phyloP scores from a whole-genome alignment of 2,888 invertebrate species.

The Pandemis cinnamomeana region DNA sequence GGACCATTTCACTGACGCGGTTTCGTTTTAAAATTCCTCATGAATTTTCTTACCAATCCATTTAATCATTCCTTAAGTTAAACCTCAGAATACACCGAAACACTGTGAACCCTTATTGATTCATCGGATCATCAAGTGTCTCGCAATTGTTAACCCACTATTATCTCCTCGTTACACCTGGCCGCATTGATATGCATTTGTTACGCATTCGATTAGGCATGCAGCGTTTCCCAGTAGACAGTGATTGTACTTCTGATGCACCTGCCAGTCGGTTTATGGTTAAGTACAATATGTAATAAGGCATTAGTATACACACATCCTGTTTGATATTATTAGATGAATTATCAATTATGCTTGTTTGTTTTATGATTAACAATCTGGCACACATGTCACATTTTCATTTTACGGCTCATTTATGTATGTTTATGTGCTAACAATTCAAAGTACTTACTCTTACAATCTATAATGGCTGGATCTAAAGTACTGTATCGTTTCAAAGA shows the following conservation, averaged over 20 bases:
- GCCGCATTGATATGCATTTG: constrained; percentile 67
- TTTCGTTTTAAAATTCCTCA: too few relatives aligned
- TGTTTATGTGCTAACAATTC: background rate
- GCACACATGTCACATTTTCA: background rate
- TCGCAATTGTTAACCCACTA: constrained; percentile 56
- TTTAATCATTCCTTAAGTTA: background rate
- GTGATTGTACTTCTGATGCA: constrained; percentile 56
- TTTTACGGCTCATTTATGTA: background rate
- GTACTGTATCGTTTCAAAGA: background rate
- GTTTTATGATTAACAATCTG: background rate
- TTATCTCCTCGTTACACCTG: constrained; percentile 73
- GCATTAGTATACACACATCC: constrained; percentile 11
- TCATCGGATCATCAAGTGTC: constrained; percentile 47
- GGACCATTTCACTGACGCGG: too few relatives aligned
- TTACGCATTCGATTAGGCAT: constrained; percentile 67
- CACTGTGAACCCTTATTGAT: constrained; percentile 15
- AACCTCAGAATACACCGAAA: background rate
- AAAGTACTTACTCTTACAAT: too few relatives aligned
- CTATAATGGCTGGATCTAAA: background rate
- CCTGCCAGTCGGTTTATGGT: constrained; percentile 53
- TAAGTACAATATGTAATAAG: constrained; percentile 39
- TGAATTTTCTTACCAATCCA: too few relatives aligned
- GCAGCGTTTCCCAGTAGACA: constrained; percentile 59
- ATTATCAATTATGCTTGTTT: background rate
- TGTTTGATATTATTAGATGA: background rate